A percentile compares a stretch with the other conserved stretches of the same genome.
phyloP scores from a whole-genome alignment of 2,797 vertebrate genomes.

The Sardinella longiceps region DNA sequence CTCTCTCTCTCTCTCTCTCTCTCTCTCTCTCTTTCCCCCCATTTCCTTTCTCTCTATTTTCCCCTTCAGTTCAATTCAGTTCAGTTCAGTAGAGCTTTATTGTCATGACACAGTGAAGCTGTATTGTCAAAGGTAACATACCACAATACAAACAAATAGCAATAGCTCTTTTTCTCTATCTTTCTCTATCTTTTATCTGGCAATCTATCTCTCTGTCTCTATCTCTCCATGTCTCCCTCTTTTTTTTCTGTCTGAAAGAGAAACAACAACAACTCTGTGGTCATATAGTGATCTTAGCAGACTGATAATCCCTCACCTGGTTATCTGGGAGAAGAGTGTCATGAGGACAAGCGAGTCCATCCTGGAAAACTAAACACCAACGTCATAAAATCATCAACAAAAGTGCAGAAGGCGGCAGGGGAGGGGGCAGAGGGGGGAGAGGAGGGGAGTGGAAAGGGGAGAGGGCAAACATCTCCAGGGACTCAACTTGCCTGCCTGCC shows the following conservation, averaged over 20 bases:
- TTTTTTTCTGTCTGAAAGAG: not conserved
- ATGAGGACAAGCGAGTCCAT: not conserved
- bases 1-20: no score
- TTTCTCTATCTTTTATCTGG: conserved; percentile 50
- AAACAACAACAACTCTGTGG: not conserved
- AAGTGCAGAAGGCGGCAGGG: not conserved
- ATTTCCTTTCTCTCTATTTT: no score
- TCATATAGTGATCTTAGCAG: not conserved
- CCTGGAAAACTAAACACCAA: conserved; percentile 11
- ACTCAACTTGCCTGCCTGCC: not conserved
- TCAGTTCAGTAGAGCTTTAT: not conserved
- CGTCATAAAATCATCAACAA: conserved; percentile 6
- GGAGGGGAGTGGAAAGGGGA: no score
- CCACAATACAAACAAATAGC: not conserved
- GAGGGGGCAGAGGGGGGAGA: not conserved
- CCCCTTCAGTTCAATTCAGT: not conserved
- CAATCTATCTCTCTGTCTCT: no score
- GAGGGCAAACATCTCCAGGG: not conserved
- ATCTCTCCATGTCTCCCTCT: no score
- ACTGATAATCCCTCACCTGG: not conserved
- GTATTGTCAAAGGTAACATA: conserved; percentile 20
- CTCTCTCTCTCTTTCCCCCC: no score
- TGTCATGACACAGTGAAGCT: conserved; percentile 51
- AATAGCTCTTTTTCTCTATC: not conserved
- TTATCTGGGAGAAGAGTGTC: not conserved